Base-by-base conservation (phyloP, 1,140 invertebrate species). In the Ylistrum balloti region DNA sequence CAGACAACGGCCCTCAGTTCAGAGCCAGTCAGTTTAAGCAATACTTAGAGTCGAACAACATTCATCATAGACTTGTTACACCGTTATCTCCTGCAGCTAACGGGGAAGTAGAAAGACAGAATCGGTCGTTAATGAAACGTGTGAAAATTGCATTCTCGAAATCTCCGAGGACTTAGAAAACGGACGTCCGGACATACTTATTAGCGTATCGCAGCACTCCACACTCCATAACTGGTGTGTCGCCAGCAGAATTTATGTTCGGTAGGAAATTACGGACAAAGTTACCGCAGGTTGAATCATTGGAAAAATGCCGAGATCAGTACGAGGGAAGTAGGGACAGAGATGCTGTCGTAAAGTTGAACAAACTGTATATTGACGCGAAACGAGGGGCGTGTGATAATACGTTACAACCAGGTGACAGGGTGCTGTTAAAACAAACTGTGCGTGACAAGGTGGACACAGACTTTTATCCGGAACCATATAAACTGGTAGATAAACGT, bases 11-110 rank as follows among this genome's bases (percentile, higher is more conserved):
- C 17, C 91, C 91, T 9, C 91, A 91, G n/a, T 92, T 92, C 74
- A 87, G 85, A 20, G 90, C 88, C 5, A 28, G 88, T 15, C 33
- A 86, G 17, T 94, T 91, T 33, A 20, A 45, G 41, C 9, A 85
- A 0, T 92, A 74, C 38, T 17, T 93, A 7, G 32, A 86, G 45
- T 48, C 88, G 20, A 89, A 85, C 88, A 85, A 56, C 20, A 88
- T 93, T 0, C 34, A 91, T 34, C 88, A 90, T 33, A 32, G 33
- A 28, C 33, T n/a, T 13, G 87, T 88, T n/a, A 91, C 91, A n/a
- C 89, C 92, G 32, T 88, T 91, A 32, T 91, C 90, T 56, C 92
- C 93, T n/a, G n/a, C n/a, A n/a, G n/a, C n/a, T n/a, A 94, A 93
- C 87, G 93, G 93, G 0, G 92, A 92, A 41, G 91, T 94, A 1